phyloP scores from a whole-genome alignment of 2,113 vertebrate species.

The Pantherophis guttatus region DNA sequence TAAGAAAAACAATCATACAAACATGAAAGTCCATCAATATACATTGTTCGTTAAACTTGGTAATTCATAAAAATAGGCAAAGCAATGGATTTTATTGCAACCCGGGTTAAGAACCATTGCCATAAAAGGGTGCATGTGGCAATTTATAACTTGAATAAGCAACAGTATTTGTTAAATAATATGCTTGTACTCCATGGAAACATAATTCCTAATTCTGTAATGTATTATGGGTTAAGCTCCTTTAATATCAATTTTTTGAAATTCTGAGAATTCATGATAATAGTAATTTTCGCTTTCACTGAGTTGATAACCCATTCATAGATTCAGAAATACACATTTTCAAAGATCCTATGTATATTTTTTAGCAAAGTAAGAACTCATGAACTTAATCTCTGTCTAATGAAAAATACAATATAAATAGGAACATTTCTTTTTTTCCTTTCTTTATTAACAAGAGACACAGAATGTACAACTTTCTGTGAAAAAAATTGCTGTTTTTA shows the following conservation, averaged over 20 bases:
- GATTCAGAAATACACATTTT: background rate
- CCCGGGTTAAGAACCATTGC: background rate
- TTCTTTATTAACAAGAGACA: conserved; percentile 19
- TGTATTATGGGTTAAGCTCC: conserved; percentile 50
- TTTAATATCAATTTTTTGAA: conserved; percentile 9
- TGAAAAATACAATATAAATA: conserved; percentile 36
- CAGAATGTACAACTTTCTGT: conserved; percentile 27
- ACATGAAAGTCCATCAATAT: background rate
- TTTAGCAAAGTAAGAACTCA: conserved; percentile 28
- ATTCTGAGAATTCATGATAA: background rate
- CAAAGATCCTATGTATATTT: background rate
- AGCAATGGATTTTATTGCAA: background rate
- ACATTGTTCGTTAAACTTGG: background rate
- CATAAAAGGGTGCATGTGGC: conserved; percentile 29
- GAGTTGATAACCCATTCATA: background rate
- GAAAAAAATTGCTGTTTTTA: background rate
- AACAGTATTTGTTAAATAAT: conserved; percentile 26
- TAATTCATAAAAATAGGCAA: background rate
- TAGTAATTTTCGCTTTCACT: background rate
- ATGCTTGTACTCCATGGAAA: conserved; percentile 43
- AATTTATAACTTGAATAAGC: conserved; percentile 4
- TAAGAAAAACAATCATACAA: too few relatives aligned
- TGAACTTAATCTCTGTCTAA: conserved; percentile 57
- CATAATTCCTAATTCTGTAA: conserved; percentile 38
- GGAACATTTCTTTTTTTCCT: conserved; percentile 14